Percentiles rank a stretch among this genome's conserved stretches.
Conservation (phyloP, 2,113 vertebrate genomes). For the Halcyon senegalensis region DNA sequence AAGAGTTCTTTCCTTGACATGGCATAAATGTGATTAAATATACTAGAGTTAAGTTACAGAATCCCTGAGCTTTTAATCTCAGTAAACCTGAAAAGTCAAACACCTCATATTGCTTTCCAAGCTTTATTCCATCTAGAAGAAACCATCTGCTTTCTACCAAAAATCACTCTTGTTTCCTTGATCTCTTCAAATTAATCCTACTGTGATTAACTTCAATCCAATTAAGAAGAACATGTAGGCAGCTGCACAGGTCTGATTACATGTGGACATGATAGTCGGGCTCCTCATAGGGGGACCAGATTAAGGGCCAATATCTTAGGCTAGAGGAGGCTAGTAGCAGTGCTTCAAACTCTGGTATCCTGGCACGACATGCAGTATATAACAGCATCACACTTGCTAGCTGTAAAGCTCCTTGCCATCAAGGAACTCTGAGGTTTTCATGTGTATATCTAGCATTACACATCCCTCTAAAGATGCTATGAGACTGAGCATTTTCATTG, state of each 20-base stretch:
- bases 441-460: neutral
- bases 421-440: neutral
- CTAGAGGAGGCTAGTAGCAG: neutral
- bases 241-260: slow-evolving; percentile 58
- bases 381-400: neutral
- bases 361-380: neutral
- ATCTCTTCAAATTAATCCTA: slow-evolving; percentile 67
- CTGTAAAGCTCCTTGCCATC: neutral
- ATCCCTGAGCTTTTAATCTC: slow-evolving; percentile 48
- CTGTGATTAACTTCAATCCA: slow-evolving; percentile 70
- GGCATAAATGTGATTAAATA: slow-evolving; percentile 27
- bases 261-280: slow-evolving; percentile 7
- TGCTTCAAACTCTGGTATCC: neutral
- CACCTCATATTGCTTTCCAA: slow-evolving; percentile 12
- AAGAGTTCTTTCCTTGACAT: neutral
- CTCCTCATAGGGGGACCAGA: neutral
- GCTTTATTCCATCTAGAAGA: slow-evolving; percentile 44
- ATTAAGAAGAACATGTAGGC: slow-evolving; percentile 59
- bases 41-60: slow-evolving; percentile 23
- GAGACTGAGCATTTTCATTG: neutral
- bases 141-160: slow-evolving; percentile 57
- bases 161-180: slow-evolving; percentile 44
- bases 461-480: neutral
- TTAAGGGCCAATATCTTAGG: neutral
- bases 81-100: slow-evolving; percentile 41